Evolutionary conservation across 1,140 invertebrate species (phyloP).

Genomic region (Epicauta chinensis): DNA sequence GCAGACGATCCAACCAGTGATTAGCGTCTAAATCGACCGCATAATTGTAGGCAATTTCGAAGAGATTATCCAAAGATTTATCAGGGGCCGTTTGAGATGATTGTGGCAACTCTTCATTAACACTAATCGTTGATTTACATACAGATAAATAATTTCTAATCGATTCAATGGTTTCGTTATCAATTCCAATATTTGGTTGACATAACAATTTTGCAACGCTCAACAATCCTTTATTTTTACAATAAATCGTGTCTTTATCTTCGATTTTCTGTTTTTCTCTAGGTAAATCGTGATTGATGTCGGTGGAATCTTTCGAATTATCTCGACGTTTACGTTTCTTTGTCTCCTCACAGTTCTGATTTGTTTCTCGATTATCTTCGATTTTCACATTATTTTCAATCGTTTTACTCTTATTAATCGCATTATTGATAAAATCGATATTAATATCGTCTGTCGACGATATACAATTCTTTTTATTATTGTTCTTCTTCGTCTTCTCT

Average conservation of each 20-base stretch:
- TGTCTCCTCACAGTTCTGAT: not conserved
- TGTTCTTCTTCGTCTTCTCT: not conserved
- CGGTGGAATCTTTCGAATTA: not conserved
- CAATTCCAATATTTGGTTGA: not conserved
- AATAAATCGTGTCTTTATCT: slow-evolving; percentile 16
- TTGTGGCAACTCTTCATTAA: not conserved
- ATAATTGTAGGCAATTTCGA: slow-evolving; percentile 29
- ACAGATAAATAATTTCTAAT: slow-evolving; percentile 12
- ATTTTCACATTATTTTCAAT: slow-evolving; percentile 2
- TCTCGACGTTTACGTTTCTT: not conserved
- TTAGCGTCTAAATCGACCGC: slow-evolving; percentile 12
- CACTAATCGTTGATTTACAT: not conserved
- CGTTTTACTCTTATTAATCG: not conserved
- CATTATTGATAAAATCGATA: not conserved
- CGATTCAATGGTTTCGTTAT: slow-evolving; percentile 1
- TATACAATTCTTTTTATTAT: not conserved
- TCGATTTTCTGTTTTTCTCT: slow-evolving; percentile 6
- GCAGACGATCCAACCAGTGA: slow-evolving; percentile 15
- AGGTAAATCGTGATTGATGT: slow-evolving; percentile 4
- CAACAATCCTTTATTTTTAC: slow-evolving; percentile 28
- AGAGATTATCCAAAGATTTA: slow-evolving; percentile 28
- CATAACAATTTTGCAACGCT: slow-evolving; percentile 22
- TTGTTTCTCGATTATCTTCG: not conserved
- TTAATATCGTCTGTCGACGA: not conserved
- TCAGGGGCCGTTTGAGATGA: not conserved